Evolutionary conservation across 2,888 invertebrate genomes (phyloP), one percentile per base, ranked within the genome.

Genomic region (Thecocarcelia acutangulata): DNA sequence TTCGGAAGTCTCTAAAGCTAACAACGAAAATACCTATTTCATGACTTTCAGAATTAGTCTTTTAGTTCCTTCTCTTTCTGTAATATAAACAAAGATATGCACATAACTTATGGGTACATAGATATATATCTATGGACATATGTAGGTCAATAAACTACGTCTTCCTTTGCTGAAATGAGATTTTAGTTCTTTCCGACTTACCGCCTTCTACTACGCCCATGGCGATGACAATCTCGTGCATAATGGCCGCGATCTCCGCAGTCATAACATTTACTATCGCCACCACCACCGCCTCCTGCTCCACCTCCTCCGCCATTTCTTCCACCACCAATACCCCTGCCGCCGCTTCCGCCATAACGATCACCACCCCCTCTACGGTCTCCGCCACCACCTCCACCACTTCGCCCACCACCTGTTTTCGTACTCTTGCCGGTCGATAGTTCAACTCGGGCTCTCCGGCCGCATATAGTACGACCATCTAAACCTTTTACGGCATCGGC

Each of bases 341-440:
- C 97, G 44, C 97, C 97, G 91, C 98, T 97, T 91, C 98, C 98
- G 89, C 97, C 97, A 89, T 97, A 98, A 91, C 98, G 98, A n/a
- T 85, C 86, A 1, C 81, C 77, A 24, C 84, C 82, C 9, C 84
- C 83, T 21, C 77, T 40, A 13, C 82, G 76, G 70, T 79, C 84
- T 0, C 87, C 84, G 0, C 87, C 84, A 0, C 87, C 87, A 5
- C 88, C 85, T 21, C 85, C 69, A 9, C 85, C 92, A 90, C 87
- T 86, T 0, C 88, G 86, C 0, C 89, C 87, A 12, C 89, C 84
- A 19, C 85, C 85, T 28, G 92, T 92, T 21, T 92, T 92, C 21
- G 94, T 87, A 83, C 89, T 93, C 89, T 96, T 96, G 19, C 97
- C 97, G 87, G 96, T 97, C 2, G 97, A 97, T 91, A 97, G 93